Evolutionary conservation across 2,888 invertebrate genomes (phyloP).

Genomic region (Isotomurus palustris): DNA sequence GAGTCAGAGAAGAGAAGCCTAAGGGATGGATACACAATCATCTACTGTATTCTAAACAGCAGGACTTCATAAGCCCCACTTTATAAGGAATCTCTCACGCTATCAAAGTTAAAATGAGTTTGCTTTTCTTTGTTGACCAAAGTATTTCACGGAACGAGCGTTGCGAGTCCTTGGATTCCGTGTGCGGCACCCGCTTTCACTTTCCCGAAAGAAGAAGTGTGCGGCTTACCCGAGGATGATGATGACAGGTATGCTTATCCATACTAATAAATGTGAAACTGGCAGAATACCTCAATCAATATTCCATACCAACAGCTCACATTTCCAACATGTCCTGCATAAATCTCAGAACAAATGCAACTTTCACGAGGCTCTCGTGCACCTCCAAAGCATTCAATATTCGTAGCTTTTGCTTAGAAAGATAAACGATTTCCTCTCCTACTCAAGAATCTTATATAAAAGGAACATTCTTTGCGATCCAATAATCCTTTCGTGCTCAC

Average conservation of each 20-base stretch:
- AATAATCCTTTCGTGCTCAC: too few relatives aligned
- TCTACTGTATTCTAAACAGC: too few relatives aligned
- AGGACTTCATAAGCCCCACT: background rate
- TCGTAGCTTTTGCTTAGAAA: too few relatives aligned
- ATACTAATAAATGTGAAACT: constrained; percentile 8
- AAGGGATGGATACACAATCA: too few relatives aligned
- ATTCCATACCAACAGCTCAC: background rate
- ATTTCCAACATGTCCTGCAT: background rate
- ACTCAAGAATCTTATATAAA: too few relatives aligned
- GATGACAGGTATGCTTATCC: constrained; percentile 5
- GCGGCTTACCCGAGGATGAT: constrained; percentile 3
- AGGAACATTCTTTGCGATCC: too few relatives aligned
- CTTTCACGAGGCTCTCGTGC: too few relatives aligned
- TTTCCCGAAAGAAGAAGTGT: background rate
- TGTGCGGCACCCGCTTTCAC: background rate
- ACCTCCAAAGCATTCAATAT: too few relatives aligned
- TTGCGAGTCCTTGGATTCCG: background rate
- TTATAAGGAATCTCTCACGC: background rate
- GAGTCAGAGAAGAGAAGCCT: too few relatives aligned
- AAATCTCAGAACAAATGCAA: too few relatives aligned
- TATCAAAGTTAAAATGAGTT: constrained; percentile 14
- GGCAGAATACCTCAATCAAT: constrained; percentile 10
- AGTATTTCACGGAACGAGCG: background rate
- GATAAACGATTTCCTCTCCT: too few relatives aligned
- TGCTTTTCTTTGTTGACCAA: constrained; percentile 15